Conservation (phyloP, 1,140 invertebrate species). For the Lethrus apterus region DNA sequence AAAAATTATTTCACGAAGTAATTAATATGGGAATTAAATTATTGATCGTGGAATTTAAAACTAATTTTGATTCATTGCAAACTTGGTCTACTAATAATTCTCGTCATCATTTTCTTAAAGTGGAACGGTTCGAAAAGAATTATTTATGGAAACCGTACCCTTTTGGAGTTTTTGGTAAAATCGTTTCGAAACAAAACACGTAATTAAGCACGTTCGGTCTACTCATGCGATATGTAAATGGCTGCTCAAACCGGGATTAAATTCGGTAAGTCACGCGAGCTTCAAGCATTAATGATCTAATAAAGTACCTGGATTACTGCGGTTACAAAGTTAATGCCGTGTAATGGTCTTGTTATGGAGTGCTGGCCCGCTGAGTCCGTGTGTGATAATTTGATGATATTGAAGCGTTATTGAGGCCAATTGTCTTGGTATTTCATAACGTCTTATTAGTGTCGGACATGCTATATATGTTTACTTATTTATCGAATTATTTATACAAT, state of each 20-base stretch:
- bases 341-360: conserved; percentile 33
- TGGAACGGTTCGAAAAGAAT: no score
- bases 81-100: no score
- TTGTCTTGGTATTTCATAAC: conserved; percentile 26
- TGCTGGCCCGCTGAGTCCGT: conserved; percentile 27
- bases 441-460: conserved; percentile 21
- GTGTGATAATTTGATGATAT: conserved; percentile 34
- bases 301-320: conserved; percentile 34
- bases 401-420: conserved; percentile 28
- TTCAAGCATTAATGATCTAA: conserved; percentile 30
- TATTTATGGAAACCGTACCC: no score
- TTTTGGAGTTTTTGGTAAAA: no score
- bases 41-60: no score
- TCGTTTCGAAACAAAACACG: conserved; percentile 12
- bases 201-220: conserved; percentile 27
- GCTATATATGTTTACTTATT: conserved; percentile 19
- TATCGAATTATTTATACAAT: conserved; percentile 20
- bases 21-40: no score
- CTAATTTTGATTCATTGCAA: no score
- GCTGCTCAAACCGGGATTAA: conserved; percentile 25
- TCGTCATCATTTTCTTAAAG: no score
- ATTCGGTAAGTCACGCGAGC: conserved; percentile 32
- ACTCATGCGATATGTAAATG: conserved; percentile 33
- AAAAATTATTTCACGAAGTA: no score
- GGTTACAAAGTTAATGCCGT: conserved; percentile 35